phyloP scores from a whole-genome alignment of 2,113 vertebrate species.

The Tympanuchus pallidicinctus region DNA sequence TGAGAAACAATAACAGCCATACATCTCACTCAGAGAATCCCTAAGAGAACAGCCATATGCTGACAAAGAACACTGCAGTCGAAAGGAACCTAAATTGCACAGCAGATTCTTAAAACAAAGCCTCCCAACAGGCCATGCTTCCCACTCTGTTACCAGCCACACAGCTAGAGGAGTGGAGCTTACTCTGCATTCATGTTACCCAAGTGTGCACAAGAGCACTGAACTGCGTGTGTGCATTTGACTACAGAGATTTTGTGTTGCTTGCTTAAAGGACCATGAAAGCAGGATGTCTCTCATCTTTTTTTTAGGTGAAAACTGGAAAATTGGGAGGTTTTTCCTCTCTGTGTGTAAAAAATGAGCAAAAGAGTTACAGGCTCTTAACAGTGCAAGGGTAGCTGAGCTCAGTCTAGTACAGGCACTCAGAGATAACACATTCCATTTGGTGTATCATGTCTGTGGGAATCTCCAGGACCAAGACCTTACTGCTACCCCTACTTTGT shows the following conservation, averaged over 20 bases:
- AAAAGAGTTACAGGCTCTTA: not conserved
- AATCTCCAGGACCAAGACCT: not conserved
- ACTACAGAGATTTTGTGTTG: not conserved
- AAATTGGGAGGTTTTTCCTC: not conserved
- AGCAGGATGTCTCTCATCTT: not conserved
- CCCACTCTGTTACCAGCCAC: slow-evolving; percentile 35
- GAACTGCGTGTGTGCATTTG: not conserved
- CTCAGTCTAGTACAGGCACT: not conserved
- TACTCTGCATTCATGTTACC: not conserved
- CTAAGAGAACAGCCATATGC: slow-evolving; percentile 7
- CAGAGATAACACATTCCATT: not conserved
- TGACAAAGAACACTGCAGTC: not conserved
- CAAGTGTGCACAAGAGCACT: not conserved
- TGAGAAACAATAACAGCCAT: not conserved
- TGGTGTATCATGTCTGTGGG: not conserved
- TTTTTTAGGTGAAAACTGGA: not conserved
- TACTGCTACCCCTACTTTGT: not conserved
- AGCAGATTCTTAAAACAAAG: slow-evolving; percentile 57
- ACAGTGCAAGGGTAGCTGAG: not conserved
- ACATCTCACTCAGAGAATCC: not conserved
- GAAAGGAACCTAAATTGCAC: slow-evolving; percentile 31
- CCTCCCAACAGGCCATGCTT: slow-evolving; percentile 8
- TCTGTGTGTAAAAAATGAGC: not conserved
- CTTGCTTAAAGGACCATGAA: not conserved
- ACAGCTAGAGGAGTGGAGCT: not conserved